Percentiles rank a stretch among this genome's conserved stretches.
phyloP scores from a whole-genome alignment of 1,140 invertebrate genomes.

The Drosophila melanica region DNA sequence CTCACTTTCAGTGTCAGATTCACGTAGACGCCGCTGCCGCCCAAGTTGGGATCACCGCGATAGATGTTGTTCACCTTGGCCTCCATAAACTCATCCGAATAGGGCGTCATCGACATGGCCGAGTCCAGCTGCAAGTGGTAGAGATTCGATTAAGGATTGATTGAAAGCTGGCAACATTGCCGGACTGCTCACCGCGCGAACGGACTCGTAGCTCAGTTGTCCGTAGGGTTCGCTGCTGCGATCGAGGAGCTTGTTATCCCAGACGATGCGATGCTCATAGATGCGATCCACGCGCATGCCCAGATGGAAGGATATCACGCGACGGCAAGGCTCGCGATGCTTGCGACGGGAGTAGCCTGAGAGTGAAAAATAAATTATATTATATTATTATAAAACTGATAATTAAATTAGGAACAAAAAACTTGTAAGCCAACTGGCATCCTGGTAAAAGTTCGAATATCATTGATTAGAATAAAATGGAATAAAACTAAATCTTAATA shows the following conservation, averaged over 20 bases:
- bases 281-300: conserved; percentile 92
- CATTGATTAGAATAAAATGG: no score
- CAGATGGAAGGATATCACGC: conserved; percentile 91
- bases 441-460: no score
- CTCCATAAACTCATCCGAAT: conserved; percentile 93
- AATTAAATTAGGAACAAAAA: no score
- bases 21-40: conserved; percentile 90
- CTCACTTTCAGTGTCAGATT: conserved; percentile 91
- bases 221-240: conserved; percentile 92
- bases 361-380: no score
- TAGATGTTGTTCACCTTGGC: conserved; percentile 93
- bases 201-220: conserved; percentile 92
- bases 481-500: no score
- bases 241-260: conserved; percentile 90
- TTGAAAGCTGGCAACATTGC: no score
- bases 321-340: conserved; percentile 91
- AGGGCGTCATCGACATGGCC: conserved; percentile 94
- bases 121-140: conserved; percentile 89
- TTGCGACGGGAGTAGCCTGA: conserved; percentile 90
- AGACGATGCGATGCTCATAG: conserved; percentile 90
- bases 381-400: no score
- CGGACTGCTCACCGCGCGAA: conserved; percentile 89
- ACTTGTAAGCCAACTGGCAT: no score
- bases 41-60: conserved; percentile 87
- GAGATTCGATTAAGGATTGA: not conserved